Base-by-base conservation (phyloP, 1,140 invertebrate species). In the Cotesia chilonis region DNA sequence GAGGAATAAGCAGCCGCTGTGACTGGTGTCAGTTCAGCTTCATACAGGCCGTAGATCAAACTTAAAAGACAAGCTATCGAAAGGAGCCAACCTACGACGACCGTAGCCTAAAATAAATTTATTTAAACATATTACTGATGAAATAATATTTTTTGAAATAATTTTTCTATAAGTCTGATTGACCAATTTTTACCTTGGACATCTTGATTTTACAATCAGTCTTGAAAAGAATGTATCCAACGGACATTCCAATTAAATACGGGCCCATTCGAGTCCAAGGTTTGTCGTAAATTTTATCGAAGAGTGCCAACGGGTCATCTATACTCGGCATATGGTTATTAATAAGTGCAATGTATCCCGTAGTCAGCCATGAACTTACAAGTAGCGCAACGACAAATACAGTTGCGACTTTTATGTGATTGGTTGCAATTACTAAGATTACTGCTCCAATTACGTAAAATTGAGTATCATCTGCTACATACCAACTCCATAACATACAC, bases 401-500 rank as follows among this genome's bases (percentile, higher is more conserved):
- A 0, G 90, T 91, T 17, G 93, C 92, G 28, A 90, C 83, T 81
- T 92, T 93, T 76, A 95, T 93, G 78, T 94, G 91, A 76, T 92
- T 94, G 73, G 88, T 90, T 2, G 92, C 93, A 54, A 94, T 78
- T 61, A 95, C 93, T 2, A 95, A 84, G 9, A 95, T 91, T 5
- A 95, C 90, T 1, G 92, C 92, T 38, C 93, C 93, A 36, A 95
- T 89, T 20, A 94, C 89, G 78, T 94, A 95, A 83, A 95, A 95
- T 79, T 95, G 94, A 0, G 93, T 94, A 78, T 95, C 94, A 75
- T 95, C 93, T 0, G 94, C 93, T n/a, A 95, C 83, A 78, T 95
- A 95, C 94, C 94, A 95, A 87, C 93, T 95, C 94, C 94, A 95
- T 35, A 94, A 79, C 93, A 95, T 95, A 78, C 94, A 95, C 94